A percentile compares a stretch with the other conserved stretches of the same genome.
Evolutionary conservation across 2,797 vertebrate genomes (phyloP).

Genomic region (Sternarchorhynchus goeldii): DNA sequence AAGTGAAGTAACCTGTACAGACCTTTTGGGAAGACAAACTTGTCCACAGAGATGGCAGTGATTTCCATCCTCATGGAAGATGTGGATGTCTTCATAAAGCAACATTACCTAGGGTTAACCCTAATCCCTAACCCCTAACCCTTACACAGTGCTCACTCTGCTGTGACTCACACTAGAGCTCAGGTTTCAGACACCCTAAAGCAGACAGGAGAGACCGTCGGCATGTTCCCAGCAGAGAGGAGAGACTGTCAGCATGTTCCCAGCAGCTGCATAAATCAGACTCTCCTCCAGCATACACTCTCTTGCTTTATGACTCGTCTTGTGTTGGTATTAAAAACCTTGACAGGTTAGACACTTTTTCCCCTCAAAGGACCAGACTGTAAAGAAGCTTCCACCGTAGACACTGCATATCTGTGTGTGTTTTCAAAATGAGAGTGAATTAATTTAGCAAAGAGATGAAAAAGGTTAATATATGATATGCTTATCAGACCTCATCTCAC

Average conservation of each 20-base stretch:
- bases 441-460: constrained; percentile 71
- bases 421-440: constrained; percentile 58
- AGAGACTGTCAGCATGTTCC: constrained; percentile 64
- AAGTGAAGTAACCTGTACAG: too few species aligned
- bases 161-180: too few species aligned
- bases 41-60: too few species aligned
- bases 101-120: too few species aligned
- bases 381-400: constrained; percentile 76
- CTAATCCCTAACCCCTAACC: too few species aligned
- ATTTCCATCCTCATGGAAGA: too few species aligned
- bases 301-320: constrained; percentile 70
- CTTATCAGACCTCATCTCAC: constrained; percentile 68
- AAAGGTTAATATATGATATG: constrained; percentile 73
- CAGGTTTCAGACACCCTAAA: constrained; percentile 30
- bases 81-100: too few species aligned
- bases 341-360: constrained; percentile 75
- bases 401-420: constrained; percentile 39
- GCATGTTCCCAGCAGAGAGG: constrained; percentile 56
- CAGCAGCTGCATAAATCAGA: constrained; percentile 79
- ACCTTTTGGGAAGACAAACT: too few species aligned
- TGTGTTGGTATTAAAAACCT: constrained; percentile 78
- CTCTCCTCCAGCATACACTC: constrained; percentile 44
- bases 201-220: constrained; percentile 63
- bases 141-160: too few species aligned
- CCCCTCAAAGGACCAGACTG: constrained; percentile 48